Percentiles rank a stretch among this genome's conserved stretches.
Conservation (phyloP, 2,113 vertebrate species). For the Scomber japonicus region DNA sequence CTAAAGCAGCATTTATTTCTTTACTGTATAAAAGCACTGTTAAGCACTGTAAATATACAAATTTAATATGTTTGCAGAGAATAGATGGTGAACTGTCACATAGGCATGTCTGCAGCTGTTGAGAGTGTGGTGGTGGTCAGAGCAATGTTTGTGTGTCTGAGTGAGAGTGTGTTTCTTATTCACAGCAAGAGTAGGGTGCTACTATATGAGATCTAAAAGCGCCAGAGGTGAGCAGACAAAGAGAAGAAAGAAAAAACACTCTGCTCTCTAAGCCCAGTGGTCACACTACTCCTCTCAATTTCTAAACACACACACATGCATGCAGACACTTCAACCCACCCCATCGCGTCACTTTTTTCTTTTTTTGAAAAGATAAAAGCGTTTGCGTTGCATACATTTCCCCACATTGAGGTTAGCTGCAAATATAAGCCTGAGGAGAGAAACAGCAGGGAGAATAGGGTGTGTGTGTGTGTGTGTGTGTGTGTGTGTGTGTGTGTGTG, state of each 20-base stretch:
- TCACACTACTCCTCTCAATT: not conserved
- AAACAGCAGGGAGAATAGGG: slow-evolving; percentile 7
- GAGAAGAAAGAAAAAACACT: slow-evolving; percentile 13
- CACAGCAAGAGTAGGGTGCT: not conserved
- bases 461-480: not conserved
- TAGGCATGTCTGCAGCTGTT: slow-evolving; percentile 1
- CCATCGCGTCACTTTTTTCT: slow-evolving; percentile 30
- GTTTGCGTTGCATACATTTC: slow-evolving; percentile 52
- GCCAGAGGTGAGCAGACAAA: slow-evolving; percentile 27
- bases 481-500: not conserved
- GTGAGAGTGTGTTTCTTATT: slow-evolving; percentile 25
- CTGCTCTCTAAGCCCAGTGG: slow-evolving; percentile 16
- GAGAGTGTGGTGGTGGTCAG: slow-evolving; percentile 2
- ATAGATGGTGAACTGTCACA: slow-evolving; percentile 2
- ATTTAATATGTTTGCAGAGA: slow-evolving; percentile 12
- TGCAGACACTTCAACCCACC: not conserved
- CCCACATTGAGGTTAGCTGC: slow-evolving; percentile 32
- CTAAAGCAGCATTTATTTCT: not conserved
- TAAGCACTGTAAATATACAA: not conserved
- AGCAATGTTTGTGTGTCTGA: not conserved
- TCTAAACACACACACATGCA: slow-evolving; percentile 24
- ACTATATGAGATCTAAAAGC: slow-evolving; percentile 23
- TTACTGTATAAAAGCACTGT: not conserved
- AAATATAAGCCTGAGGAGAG: slow-evolving; percentile 42
- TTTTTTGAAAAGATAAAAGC: slow-evolving; percentile 62